phyloP scores from a whole-genome alignment of 2,888 invertebrate genomes.

The Chaitophorus viminalis region DNA sequence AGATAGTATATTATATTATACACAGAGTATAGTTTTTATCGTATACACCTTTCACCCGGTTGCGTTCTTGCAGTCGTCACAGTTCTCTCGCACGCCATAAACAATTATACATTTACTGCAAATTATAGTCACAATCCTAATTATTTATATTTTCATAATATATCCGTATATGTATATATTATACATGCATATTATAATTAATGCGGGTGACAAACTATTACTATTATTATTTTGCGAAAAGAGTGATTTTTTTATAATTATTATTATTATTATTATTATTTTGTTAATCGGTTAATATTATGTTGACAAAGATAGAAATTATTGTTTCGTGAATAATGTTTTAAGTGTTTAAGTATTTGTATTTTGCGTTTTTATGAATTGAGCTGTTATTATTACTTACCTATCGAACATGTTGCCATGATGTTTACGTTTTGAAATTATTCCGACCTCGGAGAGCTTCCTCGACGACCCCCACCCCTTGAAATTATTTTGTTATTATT shows the following conservation, averaged over 20 bases:
- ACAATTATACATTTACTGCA: not conserved
- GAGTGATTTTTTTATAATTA: not conserved
- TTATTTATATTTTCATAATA: not conserved
- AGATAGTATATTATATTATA: not conserved
- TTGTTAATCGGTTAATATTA: not conserved
- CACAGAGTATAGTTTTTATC: too few species aligned
- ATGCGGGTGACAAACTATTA: not conserved
- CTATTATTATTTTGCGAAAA: not conserved
- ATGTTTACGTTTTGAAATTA: conserved; percentile 14
- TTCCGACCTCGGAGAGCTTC: not conserved
- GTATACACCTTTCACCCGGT: too few species aligned
- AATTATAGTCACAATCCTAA: not conserved
- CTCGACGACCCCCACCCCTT: not conserved
- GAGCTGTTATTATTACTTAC: conserved; percentile 9
- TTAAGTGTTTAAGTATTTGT: conserved; percentile 10
- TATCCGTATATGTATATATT: not conserved
- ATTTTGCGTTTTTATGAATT: not conserved
- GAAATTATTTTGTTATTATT: not conserved
- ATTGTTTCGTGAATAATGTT: conserved; percentile 14
- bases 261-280: not conserved
- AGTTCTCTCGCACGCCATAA: too few species aligned
- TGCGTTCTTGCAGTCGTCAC: too few species aligned
- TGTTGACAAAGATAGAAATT: not conserved
- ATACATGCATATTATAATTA: not conserved
- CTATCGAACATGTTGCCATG: not conserved